phyloP scores from a whole-genome alignment of 2,888 invertebrate genomes.

The Cephonodes hylas region DNA sequence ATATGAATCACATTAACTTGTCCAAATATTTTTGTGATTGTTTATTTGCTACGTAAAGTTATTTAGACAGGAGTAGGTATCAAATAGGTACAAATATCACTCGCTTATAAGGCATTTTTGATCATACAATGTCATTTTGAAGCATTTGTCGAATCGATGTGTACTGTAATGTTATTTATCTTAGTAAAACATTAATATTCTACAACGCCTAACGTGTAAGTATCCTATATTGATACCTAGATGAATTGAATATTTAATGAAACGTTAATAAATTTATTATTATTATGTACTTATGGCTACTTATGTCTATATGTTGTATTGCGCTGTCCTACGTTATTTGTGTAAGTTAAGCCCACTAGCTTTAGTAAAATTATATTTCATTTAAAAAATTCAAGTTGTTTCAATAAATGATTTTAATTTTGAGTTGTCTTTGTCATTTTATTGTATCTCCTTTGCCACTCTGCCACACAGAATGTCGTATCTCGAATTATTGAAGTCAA shows the following conservation, averaged over 20 bases:
- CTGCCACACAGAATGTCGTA: no score
- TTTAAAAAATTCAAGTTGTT: conserved; percentile 75
- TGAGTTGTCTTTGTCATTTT: conserved; percentile 39
- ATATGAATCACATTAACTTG: conserved; percentile 22
- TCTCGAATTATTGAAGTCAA: no score
- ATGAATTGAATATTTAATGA: conserved; percentile 30
- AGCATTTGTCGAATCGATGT: conserved; percentile 60
- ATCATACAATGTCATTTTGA: conserved; percentile 43
- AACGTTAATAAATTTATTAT: conserved; percentile 38
- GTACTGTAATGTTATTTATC: conserved; percentile 40
- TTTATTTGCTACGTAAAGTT: conserved; percentile 54
- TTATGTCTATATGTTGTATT: conserved; percentile 61
- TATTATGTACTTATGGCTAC: conserved; percentile 68
- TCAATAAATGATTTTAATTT: conserved; percentile 80
- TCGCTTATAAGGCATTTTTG: conserved; percentile 56
- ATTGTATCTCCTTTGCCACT: not conserved
- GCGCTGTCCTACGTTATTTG: conserved; percentile 69
- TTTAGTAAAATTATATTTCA: conserved; percentile 72
- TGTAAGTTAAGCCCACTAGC: conserved; percentile 69
- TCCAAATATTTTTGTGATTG: conserved; percentile 30
- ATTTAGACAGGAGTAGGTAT: conserved; percentile 58
- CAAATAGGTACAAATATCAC: conserved; percentile 65
- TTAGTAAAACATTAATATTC: conserved; percentile 55
- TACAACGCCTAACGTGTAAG: conserved; percentile 55
- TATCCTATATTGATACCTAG: conserved; percentile 72